Base-by-base conservation (phyloP, 2,888 invertebrate genomes). In the Eueremaeus valkanovi region DNA sequence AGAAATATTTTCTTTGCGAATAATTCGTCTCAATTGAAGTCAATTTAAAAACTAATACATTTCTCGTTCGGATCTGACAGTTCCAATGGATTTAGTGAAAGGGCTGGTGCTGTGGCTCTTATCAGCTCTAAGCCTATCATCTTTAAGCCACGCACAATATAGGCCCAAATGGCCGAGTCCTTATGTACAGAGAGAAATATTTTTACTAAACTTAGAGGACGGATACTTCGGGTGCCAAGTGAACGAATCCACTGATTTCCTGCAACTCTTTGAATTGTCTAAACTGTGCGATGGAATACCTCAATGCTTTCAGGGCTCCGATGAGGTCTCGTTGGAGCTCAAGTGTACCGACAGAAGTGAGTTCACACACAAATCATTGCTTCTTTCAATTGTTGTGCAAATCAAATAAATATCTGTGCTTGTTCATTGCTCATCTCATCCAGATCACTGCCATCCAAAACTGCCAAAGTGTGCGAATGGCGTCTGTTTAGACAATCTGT, bases 151-250 rank as follows among this genome's bases (percentile, higher is more conserved):
- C 49, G 79, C 79, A 68, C 78, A 79, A 73, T 80, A 80, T 73
- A 73, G 78, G 72, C 79, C 78, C 9, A 75, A 77, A 31, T 78
- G 77, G 75, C 78, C 78, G 11, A 78, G 75, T 73, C 78, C 78
- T 5, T 77, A 77, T 45, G 89, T 79, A 40, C 78, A 80, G 74
- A 63, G 90, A 86, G 94, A 95, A 88, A 90, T 94, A 85, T 95
- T 95, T 88, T 93, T 95, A 88, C 89, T 95, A 85, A 95, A 95
- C 87, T 88, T 95, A 86, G 95, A 95, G 88, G 94, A 95, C 88
- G 95, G 95, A 84, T 95, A 93, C 86, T 95, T 95, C 86, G 95
- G 94, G 83, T 95, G 95, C 87, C 95, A 95, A 88, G 93, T 95
- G 82, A 95, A 95, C 88, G 93, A 92, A 87, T 94, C 94, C 82